phyloP scores from a whole-genome alignment of 2,797 vertebrate species.

The Aeoliscus strigatus region DNA sequence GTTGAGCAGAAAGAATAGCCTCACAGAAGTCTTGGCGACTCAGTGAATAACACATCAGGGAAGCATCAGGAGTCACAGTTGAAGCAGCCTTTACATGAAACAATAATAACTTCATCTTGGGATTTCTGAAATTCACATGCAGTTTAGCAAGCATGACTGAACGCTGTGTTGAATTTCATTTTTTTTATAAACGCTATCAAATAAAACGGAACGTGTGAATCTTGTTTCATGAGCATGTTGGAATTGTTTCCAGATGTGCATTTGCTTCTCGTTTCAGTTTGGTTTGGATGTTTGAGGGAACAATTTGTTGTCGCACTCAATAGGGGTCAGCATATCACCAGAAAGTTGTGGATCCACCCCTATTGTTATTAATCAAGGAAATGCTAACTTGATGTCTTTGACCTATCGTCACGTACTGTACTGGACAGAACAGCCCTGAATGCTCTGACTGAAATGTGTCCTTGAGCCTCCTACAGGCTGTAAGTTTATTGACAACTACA shows the following conservation, averaged over 20 bases:
- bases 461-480: too few relatives aligned
- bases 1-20: slow-evolving; percentile 43
- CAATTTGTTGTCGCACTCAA: too few relatives aligned
- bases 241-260: slow-evolving; percentile 19
- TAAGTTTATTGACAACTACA: too few relatives aligned
- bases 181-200: slow-evolving; percentile 5
- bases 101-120: slow-evolving; percentile 43
- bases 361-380: too few relatives aligned
- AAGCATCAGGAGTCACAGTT: slow-evolving; percentile 47
- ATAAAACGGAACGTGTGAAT: slow-evolving; percentile 8
- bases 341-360: too few relatives aligned
- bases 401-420: too few relatives aligned
- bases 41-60: slow-evolving; percentile 60
- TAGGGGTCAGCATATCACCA: too few relatives aligned
- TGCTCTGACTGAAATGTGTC: too few relatives aligned
- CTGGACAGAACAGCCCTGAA: too few relatives aligned
- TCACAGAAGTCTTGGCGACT: slow-evolving; percentile 37
- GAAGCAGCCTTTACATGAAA: slow-evolving; percentile 28
- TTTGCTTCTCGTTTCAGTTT: neutral
- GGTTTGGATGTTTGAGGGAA: too few relatives aligned
- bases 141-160: slow-evolving; percentile 10
- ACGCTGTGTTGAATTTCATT: neutral
- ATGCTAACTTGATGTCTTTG: too few relatives aligned
- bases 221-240: slow-evolving; percentile 10
- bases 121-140: slow-evolving; percentile 34